phyloP scores from a whole-genome alignment of 2,113 vertebrate species.

The Fulmarus glacialis region DNA sequence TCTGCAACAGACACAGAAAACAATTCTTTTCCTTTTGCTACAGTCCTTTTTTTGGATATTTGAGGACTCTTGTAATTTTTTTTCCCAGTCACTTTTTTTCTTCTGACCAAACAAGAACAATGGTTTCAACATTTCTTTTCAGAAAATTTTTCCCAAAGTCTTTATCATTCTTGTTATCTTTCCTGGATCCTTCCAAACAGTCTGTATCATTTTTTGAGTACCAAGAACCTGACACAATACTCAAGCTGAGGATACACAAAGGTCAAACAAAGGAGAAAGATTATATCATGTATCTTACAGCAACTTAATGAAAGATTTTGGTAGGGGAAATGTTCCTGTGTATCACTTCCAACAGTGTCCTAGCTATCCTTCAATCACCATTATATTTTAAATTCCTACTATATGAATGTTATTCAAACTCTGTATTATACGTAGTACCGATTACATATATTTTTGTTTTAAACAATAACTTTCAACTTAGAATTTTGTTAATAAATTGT shows the following conservation, averaged over 20 bases:
- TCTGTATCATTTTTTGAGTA: background rate
- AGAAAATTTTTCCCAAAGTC: background rate
- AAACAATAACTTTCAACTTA: background rate
- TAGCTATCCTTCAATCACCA: background rate
- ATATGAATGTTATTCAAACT: background rate
- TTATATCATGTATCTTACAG: background rate
- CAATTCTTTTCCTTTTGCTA: background rate
- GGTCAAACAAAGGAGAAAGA: background rate
- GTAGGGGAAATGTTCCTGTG: background rate
- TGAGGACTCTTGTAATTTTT: background rate
- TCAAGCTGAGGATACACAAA: background rate
- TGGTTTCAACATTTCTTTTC: background rate
- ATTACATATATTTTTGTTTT: background rate
- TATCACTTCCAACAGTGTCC: background rate
- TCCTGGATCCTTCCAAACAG: background rate
- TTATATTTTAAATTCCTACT: background rate
- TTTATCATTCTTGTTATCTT: background rate
- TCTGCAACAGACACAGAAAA: background rate
- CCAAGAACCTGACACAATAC: background rate
- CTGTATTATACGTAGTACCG: background rate
- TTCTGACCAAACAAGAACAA: background rate
- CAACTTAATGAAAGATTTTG: background rate
- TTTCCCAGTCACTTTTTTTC: background rate
- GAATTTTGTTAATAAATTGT: background rate
- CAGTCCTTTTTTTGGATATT: background rate